Conservation (phyloP, 2,888 invertebrate species). For the Heliconius charithonia region DNA sequence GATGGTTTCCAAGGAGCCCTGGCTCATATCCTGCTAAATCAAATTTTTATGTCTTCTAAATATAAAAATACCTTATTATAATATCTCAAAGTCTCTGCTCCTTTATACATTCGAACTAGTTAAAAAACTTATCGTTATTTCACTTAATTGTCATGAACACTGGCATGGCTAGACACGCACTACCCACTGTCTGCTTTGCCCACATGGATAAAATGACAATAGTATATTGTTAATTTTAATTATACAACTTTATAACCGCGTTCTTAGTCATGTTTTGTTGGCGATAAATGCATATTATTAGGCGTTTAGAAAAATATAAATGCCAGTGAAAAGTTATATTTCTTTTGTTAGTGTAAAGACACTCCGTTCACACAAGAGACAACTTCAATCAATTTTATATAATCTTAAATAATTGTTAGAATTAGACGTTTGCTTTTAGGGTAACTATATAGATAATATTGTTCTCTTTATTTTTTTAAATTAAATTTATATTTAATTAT, state of each 20-base stretch:
- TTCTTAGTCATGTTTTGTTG: background rate
- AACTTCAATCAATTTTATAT: background rate
- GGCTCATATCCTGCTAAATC: no score
- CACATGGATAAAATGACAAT: constrained; percentile 1
- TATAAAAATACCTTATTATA: no score
- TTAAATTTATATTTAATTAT: no score
- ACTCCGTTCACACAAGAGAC: background rate
- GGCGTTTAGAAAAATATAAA: background rate
- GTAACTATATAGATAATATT: background rate
- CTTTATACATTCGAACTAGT: no score
- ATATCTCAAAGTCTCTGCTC: no score
- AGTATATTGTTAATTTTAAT: background rate
- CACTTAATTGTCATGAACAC: background rate
- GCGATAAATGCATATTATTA: no score
- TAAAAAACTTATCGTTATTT: no score
- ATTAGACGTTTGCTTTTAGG: no score
- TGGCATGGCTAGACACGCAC: background rate
- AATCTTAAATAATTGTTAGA: background rate
- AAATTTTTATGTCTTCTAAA: no score
- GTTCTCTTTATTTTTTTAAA: no score
- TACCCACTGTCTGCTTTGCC: background rate
- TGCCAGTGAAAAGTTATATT: background rate
- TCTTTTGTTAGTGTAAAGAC: background rate
- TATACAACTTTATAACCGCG: background rate
- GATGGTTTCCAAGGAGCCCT: no score